Percentiles rank a stretch among this genome's conserved stretches.
Conservation (phyloP, 2,888 invertebrate genomes). For the Polymixis lichenea region DNA sequence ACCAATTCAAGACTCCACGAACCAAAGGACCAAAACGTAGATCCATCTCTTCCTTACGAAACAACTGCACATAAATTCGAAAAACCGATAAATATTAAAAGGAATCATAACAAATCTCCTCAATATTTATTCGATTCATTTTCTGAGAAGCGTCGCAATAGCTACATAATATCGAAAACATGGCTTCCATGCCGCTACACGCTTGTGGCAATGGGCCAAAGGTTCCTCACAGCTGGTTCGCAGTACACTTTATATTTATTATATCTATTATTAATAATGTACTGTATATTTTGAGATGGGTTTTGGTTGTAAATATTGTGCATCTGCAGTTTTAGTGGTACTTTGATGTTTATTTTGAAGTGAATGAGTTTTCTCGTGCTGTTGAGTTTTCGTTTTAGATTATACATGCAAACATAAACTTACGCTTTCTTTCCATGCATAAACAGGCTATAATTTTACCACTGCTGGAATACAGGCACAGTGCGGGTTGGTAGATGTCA, state of each 20-base stretch:
- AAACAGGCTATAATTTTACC: too few relatives aligned
- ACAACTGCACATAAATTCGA: slow-evolving; percentile 34
- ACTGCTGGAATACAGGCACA: too few relatives aligned
- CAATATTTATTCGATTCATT: slow-evolving; percentile 67
- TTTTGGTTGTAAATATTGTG: slow-evolving; percentile 53
- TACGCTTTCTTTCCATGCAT: too few relatives aligned
- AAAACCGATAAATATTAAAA: slow-evolving; percentile 53
- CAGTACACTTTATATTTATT: slow-evolving; percentile 69
- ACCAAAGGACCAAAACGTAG: background rate
- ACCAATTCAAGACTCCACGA: background rate
- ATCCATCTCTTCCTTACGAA: background rate
- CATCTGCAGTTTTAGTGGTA: slow-evolving; percentile 44
- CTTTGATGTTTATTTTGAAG: slow-evolving; percentile 18
- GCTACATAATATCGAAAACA: slow-evolving; percentile 73
- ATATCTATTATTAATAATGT: slow-evolving; percentile 74
- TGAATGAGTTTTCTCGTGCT: slow-evolving; percentile 12
- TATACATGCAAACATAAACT: too few relatives aligned
- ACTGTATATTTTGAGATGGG: slow-evolving; percentile 57
- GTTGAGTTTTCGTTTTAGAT: background rate
- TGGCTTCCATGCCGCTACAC: slow-evolving; percentile 75
- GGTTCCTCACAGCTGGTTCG: slow-evolving; percentile 72
- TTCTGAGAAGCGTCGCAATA: slow-evolving; percentile 57
- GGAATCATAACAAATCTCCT: slow-evolving; percentile 42
- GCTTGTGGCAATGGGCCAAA: slow-evolving; percentile 83
- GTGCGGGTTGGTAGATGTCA: too few relatives aligned